Conservation (phyloP, 1,140 invertebrate species). For the Tetramorium parvispinum region DNA sequence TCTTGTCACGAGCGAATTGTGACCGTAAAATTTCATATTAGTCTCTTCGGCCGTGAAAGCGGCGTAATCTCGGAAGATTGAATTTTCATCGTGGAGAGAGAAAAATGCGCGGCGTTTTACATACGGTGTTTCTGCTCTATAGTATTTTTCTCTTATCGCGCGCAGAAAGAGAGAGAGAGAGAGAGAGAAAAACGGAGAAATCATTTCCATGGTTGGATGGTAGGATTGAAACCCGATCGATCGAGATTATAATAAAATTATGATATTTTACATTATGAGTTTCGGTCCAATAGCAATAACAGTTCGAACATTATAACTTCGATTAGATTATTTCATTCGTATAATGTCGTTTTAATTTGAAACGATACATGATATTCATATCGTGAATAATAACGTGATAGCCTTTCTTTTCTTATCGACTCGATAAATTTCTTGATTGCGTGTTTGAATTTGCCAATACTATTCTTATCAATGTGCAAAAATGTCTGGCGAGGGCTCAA, state of each 20-base stretch:
- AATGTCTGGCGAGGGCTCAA: not conserved
- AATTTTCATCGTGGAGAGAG: not conserved
- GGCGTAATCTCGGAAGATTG: conserved; percentile 13
- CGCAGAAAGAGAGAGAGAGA: not conserved
- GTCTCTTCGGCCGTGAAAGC: conserved; percentile 4
- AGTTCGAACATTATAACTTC: not conserved
- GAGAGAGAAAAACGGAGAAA: not conserved
- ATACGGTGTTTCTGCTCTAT: not conserved
- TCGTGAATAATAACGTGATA: not conserved
- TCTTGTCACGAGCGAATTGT: conserved; percentile 1
- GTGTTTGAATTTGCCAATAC: not conserved
- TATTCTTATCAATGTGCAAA: not conserved
- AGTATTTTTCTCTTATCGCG: not conserved
- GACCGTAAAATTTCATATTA: not conserved
- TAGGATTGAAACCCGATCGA: not conserved
- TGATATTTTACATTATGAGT: not conserved
- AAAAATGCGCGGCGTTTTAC: not conserved
- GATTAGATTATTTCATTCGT: not conserved
- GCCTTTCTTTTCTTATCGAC: not conserved
- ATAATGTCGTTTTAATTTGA: not conserved
- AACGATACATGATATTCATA: not conserved
- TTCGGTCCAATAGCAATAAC: not conserved
- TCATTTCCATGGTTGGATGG: not conserved
- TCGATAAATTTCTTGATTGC: not conserved
- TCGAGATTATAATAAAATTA: not conserved